Evolutionary conservation across 2,797 vertebrate species (phyloP), one percentile per base, ranked within the genome.

Genomic region (Sorex maritimensis): DNA sequence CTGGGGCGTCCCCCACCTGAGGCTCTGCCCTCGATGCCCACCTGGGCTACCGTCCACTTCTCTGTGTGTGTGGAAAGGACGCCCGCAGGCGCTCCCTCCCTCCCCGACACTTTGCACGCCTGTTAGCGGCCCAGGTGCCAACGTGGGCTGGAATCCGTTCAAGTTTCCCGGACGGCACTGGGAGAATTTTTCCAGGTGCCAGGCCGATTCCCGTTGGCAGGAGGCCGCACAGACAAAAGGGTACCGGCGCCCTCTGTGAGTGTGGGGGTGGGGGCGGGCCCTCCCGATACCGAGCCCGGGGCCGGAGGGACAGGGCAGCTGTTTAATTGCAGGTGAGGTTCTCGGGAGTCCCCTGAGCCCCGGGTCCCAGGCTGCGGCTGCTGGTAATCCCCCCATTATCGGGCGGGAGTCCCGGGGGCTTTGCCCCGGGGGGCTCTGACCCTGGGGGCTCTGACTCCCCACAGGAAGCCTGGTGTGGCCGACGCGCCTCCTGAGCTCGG

Each of bases 281-380:
- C 72, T 87, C 34, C 67, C 41, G 58, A 30, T 58, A 65, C 49
- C 1, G 28, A 85, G 6, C 24, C 19, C 17, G 3, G 72, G 65
- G 80, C 88, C 10, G 17, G 58, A 61, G 58, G 58, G 58, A 61
- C 28, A 52, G 68, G 80, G 63, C 85, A 86, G 93, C 44, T 88
- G 65, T 67, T 73, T 90, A 87, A 97, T 85, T 44, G 91, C 87
- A 81, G 67, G 28, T 73, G 69, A 85, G n/a, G 44, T 63, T 89
- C 90, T 34, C 1, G 0, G 34, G 67, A 38, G 14, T 94, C 91
- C 88, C 89, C 24, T 11, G 63, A 63, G 92, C 41, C 88, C 13
- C 3, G 1, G 69, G 52, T 82, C 94, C 79, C 93, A 74, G 72
- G 46, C 52, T 82, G 79, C 58, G 0, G 11, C 49, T 46, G 15